Conservation (phyloP, 2,888 invertebrate species). For the Punctoribates punctum region DNA sequence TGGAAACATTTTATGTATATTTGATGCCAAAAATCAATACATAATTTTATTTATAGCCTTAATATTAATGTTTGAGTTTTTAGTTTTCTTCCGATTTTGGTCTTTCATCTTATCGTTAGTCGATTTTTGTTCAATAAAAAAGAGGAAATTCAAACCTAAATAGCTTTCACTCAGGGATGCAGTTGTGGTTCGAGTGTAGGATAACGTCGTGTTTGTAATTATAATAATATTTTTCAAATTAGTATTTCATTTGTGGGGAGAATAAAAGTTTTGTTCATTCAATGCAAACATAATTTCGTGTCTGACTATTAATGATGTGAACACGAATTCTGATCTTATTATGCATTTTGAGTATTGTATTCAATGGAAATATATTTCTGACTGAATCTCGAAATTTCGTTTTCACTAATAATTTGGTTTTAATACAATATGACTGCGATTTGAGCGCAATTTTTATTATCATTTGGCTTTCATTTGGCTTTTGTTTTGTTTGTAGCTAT, state of each 20-base stretch:
- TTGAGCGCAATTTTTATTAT: background rate
- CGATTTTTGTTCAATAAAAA: no score
- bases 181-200: no score
- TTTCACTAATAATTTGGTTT: background rate
- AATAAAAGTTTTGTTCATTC: background rate
- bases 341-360: constrained; percentile 11
- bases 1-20: no score
- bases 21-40: no score
- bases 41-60: no score
- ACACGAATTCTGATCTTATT: background rate
- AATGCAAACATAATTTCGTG: constrained; percentile 1
- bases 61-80: no score
- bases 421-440: background rate
- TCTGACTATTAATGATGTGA: background rate
- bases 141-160: no score
- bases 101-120: no score
- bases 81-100: no score
- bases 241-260: background rate
- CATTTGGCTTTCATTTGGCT: no score
- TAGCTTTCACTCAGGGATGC: no score
- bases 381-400: constrained; percentile 1
- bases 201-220: background rate
- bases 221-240: background rate
- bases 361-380: background rate
- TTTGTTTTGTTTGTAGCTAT: no score